Percentiles rank a stretch among this genome's conserved stretches.
phyloP scores from a whole-genome alignment of 2,113 vertebrate species.

The Melospiza georgiana region DNA sequence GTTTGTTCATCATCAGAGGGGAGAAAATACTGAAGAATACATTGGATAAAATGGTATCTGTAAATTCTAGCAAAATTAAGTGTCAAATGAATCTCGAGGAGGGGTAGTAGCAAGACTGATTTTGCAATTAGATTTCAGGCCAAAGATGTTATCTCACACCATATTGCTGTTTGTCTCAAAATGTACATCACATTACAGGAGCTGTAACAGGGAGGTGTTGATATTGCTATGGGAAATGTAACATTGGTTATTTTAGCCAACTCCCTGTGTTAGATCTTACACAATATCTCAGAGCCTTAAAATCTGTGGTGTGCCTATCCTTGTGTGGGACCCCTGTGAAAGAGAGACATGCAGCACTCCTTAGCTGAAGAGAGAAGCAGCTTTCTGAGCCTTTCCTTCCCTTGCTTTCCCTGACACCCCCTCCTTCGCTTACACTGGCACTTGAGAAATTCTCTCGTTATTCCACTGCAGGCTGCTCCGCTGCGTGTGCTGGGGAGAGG shows the following conservation, averaged over 20 bases:
- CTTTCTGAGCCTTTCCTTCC: neutral
- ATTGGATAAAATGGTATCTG: neutral
- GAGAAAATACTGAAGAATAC: neutral
- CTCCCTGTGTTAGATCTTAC: neutral
- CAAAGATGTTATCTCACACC: neutral
- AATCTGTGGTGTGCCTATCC: neutral
- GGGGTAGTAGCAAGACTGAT: neutral
- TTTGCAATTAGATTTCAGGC: neutral
- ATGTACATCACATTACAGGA: neutral
- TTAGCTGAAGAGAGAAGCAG: neutral
- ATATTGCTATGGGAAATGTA: constrained; percentile 34
- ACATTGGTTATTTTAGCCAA: neutral
- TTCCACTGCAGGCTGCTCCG: constrained; percentile 29
- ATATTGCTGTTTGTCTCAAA: neutral
- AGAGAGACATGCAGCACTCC: neutral
- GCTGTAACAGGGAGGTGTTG: neutral
- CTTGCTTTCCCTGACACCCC: constrained; percentile 17
- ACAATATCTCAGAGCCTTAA: neutral
- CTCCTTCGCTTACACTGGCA: constrained; percentile 13
- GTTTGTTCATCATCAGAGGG: neutral
- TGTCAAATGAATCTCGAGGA: neutral
- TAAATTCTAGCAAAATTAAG: neutral
- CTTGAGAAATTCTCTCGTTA: constrained; percentile 32
- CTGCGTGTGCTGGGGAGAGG: constrained; percentile 24
- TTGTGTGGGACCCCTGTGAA: neutral